These are phyloP conservation scores for Shargacucullia verbasci DNA, from an alignment of 2,888 invertebrate genomes.

Conservation along the genomic window DNA sequence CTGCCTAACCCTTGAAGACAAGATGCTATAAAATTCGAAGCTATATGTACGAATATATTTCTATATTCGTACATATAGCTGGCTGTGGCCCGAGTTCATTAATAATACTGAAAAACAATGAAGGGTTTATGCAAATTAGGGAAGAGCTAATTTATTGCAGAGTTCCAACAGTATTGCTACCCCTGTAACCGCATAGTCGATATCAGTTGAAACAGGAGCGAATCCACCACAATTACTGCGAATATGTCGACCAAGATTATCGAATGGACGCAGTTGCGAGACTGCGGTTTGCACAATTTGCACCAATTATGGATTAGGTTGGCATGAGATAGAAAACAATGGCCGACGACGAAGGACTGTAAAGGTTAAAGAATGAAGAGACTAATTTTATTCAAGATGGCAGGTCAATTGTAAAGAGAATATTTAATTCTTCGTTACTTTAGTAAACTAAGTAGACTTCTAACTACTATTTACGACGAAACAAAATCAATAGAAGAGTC, in stretches of 20 bases:
- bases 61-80: too few species aligned
- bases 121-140: background rate
- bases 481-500: too few species aligned
- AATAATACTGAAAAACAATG: background rate
- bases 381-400: background rate
- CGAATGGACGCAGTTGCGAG: constrained; percentile 31
- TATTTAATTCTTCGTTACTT: too few species aligned
- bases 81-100: too few species aligned
- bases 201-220: constrained; percentile 27
- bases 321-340: constrained; percentile 30
- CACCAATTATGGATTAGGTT: constrained; percentile 30
- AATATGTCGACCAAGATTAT: constrained; percentile 45
- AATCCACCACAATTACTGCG: constrained; percentile 40
- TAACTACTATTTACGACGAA: too few species aligned
- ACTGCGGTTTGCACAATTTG: constrained; percentile 39
- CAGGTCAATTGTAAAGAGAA: background rate
- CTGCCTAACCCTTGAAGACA: too few species aligned
- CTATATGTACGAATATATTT: too few species aligned
- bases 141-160: constrained; percentile 24
- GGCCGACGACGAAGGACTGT: background rate
- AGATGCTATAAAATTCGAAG: too few species aligned
- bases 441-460: too few species aligned
- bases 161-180: constrained; percentile 18
- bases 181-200: constrained; percentile 26
- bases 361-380: background rate